A percentile compares a stretch with the other conserved stretches of the same genome.
Evolutionary conservation across 2,113 vertebrate species (phyloP).

Genomic region (Mormoops blainvillei): DNA sequence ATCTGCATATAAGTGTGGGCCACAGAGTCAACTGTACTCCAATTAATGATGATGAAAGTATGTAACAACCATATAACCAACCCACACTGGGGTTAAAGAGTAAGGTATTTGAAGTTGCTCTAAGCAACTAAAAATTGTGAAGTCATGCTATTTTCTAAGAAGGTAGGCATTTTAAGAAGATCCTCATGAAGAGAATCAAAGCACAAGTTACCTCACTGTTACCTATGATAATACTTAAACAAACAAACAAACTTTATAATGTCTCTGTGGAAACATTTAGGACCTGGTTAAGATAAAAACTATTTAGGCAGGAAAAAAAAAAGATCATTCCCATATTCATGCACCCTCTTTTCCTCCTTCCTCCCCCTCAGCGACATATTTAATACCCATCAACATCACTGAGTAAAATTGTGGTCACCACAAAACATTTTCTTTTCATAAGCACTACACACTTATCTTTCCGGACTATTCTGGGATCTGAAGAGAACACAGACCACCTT

Average conservation of each 20-base stretch:
- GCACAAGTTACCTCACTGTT: not conserved
- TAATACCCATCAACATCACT: not conserved
- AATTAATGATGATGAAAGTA: not conserved
- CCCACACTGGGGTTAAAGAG: not conserved
- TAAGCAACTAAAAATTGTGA: not conserved
- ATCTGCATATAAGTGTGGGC: not conserved
- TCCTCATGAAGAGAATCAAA: not conserved
- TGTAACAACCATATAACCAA: not conserved
- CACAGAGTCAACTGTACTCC: not conserved
- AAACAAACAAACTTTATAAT: not conserved
- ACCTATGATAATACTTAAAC: not conserved
- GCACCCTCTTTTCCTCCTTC: not conserved
- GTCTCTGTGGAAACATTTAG: not conserved
- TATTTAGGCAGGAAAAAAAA: not conserved
- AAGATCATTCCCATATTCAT: not conserved
- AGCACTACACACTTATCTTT: not conserved
- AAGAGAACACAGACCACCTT: not conserved
- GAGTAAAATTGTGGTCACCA: not conserved
- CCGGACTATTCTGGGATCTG: not conserved
- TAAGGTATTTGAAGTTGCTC: conserved; percentile 1
- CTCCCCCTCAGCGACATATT: not conserved
- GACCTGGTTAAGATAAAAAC: not conserved
- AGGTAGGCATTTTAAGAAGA: not conserved
- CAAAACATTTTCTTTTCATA: not conserved
- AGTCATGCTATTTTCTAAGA: not conserved